Evolutionary conservation across 2,888 invertebrate genomes (phyloP).

Genomic region (Theretra japonica): DNA sequence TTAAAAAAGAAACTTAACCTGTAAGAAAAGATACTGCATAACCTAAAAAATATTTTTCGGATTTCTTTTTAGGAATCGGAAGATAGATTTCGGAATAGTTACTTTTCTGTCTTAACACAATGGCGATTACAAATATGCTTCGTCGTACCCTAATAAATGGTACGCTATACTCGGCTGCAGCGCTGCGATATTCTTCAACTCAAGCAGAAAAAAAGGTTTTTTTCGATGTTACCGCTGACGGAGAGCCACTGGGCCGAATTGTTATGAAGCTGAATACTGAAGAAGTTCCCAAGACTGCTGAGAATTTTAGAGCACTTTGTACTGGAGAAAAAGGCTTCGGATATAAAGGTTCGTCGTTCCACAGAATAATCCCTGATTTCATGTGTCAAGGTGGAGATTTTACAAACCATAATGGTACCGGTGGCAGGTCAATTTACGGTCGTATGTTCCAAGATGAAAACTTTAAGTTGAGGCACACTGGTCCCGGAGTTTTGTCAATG

Average conservation of each 20-base stretch:
- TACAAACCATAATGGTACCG: slow-evolving; percentile 96
- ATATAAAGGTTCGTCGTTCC: slow-evolving; percentile 96
- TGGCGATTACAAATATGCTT: slow-evolving; percentile 62
- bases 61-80: no score
- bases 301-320: slow-evolving; percentile 98
- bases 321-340: slow-evolving; percentile 87
- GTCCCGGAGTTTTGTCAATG: slow-evolving; percentile 96
- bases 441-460: slow-evolving; percentile 97
- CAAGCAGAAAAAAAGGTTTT: slow-evolving; percentile 86
- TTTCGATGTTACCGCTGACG: slow-evolving; percentile 95
- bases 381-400: slow-evolving; percentile 99
- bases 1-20: no score
- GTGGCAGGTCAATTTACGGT: slow-evolving; percentile 98
- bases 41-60: background rate
- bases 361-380: slow-evolving; percentile 95
- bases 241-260: slow-evolving; percentile 91
- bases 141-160: slow-evolving; percentile 71
- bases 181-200: slow-evolving; percentile 71
- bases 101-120: slow-evolving; percentile 37
- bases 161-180: slow-evolving; percentile 74
- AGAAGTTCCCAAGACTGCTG: slow-evolving; percentile 96
- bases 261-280: slow-evolving; percentile 94
- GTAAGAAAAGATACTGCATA: background rate
- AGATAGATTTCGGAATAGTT: no score
- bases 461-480: slow-evolving; percentile 95